phyloP scores from a whole-genome alignment of 2,797 vertebrate genomes.

The Chiloscyllium punctatum region DNA sequence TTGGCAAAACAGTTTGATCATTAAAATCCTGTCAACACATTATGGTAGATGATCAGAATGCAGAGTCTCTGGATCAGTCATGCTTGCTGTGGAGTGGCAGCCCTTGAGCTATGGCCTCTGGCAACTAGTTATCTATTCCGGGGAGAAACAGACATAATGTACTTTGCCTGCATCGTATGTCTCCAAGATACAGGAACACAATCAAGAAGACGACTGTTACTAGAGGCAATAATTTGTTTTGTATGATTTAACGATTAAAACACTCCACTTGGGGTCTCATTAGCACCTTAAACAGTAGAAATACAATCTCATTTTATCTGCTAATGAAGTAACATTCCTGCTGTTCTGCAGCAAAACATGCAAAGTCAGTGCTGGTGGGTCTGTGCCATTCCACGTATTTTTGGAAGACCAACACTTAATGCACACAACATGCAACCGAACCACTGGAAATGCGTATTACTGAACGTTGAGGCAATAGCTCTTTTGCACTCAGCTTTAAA shows the following conservation, averaged over 20 bases:
- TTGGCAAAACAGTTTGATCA: too few relatives aligned
- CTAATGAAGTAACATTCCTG: neutral
- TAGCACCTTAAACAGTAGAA: neutral
- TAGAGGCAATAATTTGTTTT: neutral
- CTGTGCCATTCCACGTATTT: neutral
- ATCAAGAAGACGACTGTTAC: too few relatives aligned
- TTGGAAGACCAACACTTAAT: neutral
- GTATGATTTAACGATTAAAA: neutral
- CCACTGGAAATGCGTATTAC: neutral
- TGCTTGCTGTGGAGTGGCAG: too few relatives aligned
- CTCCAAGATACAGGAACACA: too few relatives aligned
- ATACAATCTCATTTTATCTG: neutral
- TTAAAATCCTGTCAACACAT: too few relatives aligned
- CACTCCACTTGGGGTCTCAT: neutral
- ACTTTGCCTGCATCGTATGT: too few relatives aligned
- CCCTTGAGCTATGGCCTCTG: too few relatives aligned
- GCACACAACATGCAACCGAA: neutral
- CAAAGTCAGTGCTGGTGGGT: neutral
- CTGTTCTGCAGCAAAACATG: neutral
- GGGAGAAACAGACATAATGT: too few relatives aligned
- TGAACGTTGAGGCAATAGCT: neutral
- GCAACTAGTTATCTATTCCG: too few relatives aligned
- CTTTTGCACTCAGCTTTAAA: neutral
- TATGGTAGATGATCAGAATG: too few relatives aligned
- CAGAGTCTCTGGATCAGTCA: too few relatives aligned